Percentiles rank a stretch among this genome's conserved stretches.
phyloP scores from a whole-genome alignment of 2,888 invertebrate species.

The Archips xylosteana region DNA sequence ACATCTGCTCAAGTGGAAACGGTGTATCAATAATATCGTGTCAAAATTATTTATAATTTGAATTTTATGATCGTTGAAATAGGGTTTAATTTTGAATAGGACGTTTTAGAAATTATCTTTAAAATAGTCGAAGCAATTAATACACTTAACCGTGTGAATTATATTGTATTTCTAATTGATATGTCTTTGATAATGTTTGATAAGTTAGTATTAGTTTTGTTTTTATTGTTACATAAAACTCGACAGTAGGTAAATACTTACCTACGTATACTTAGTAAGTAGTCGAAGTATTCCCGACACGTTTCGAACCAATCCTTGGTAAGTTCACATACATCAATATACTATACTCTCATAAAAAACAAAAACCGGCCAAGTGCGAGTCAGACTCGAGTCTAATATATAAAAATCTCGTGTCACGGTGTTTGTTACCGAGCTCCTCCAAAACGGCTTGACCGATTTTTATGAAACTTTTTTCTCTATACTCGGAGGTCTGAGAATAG shows the following conservation, averaged over 20 bases:
- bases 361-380: too few relatives aligned
- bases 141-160: conserved; percentile 35
- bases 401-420: too few relatives aligned
- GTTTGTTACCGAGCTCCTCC: too few relatives aligned
- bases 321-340: too few relatives aligned
- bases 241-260: background rate
- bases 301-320: too few relatives aligned
- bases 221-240: conserved; percentile 22
- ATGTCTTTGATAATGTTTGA: conserved; percentile 20
- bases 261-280: too few relatives aligned
- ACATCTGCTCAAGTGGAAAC: conserved; percentile 56
- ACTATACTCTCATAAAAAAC: too few relatives aligned
- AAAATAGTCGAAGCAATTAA: conserved; percentile 1
- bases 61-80: background rate
- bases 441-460: too few relatives aligned
- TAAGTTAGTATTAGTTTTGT: conserved; percentile 23
- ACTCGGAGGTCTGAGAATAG: too few relatives aligned
- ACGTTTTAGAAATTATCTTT: background rate
- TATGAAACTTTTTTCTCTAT: too few relatives aligned
- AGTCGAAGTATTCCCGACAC: too few relatives aligned
- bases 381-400: too few relatives aligned
- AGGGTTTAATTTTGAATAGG: background rate
- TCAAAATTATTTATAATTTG: background rate
- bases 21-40: conserved; percentile 42
- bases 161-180: conserved; percentile 31